phyloP scores from a whole-genome alignment of 2,888 invertebrate genomes.

The Ferrisia virgata region DNA sequence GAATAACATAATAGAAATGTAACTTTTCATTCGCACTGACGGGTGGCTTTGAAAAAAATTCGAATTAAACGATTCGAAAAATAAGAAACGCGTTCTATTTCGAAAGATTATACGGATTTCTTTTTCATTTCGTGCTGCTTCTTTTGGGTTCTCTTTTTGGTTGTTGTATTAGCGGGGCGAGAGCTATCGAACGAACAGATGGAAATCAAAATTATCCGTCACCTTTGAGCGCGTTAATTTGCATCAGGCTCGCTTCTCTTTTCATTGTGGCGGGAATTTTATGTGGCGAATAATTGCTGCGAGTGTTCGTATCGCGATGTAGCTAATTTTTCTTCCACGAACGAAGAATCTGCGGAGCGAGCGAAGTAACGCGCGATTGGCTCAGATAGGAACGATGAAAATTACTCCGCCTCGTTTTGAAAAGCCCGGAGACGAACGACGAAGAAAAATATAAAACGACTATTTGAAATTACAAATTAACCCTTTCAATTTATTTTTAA shows the following conservation, averaged over 20 bases:
- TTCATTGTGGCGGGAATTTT: neutral
- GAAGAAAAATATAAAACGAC: neutral
- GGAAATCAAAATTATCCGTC: conserved; percentile 2
- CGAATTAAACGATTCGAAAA: neutral
- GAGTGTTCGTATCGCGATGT: too few relatives aligned
- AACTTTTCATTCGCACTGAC: neutral
- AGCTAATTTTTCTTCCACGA: too few relatives aligned
- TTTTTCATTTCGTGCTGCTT: too few relatives aligned
- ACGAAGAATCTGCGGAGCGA: too few relatives aligned
- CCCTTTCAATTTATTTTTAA: conserved; percentile 19
- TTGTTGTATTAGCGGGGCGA: neutral
- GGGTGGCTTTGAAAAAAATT: conserved; percentile 8
- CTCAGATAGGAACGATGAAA: too few relatives aligned
- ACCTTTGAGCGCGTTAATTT: neutral
- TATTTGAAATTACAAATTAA: conserved; percentile 19
- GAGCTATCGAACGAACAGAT: neutral
- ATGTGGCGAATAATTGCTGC: conserved; percentile 5
- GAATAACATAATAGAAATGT: neutral
- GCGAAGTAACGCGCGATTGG: too few relatives aligned
- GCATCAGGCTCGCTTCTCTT: neutral
- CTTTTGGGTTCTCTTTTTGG: neutral
- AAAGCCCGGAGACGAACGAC: neutral
- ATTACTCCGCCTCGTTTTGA: too few relatives aligned
- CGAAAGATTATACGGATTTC: neutral
- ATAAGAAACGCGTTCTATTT: neutral